phyloP scores from a whole-genome alignment of 2,888 invertebrate genomes.

The Heliconius charithonia region DNA sequence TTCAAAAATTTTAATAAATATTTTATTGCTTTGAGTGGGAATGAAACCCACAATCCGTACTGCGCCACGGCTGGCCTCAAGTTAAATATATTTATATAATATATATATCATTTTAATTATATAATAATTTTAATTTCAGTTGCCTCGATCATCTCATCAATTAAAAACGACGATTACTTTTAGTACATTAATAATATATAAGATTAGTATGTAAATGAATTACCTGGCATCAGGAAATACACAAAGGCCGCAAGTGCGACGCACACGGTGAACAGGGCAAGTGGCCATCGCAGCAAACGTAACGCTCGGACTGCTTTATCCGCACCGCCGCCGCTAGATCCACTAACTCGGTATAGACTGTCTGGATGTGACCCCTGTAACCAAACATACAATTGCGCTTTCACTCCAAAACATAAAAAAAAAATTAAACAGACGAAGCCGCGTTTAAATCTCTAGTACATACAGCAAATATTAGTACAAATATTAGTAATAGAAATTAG shows the following conservation, averaged over 20 bases:
- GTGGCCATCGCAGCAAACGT: slow-evolving; percentile 77
- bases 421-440: too few relatives aligned
- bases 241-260: slow-evolving; percentile 77
- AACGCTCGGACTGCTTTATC: slow-evolving; percentile 63
- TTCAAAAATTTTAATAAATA: too few relatives aligned
- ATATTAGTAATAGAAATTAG: too few relatives aligned
- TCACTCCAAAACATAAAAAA: too few relatives aligned
- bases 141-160: too few relatives aligned
- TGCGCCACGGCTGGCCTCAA: too few relatives aligned
- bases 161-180: background rate
- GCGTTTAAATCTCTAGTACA: too few relatives aligned
- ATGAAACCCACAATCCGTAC: too few relatives aligned
- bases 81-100: background rate
- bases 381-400: slow-evolving; percentile 44
- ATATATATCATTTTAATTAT: too few relatives aligned
- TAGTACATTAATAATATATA: background rate
- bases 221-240: slow-evolving; percentile 81
- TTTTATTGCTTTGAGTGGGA: too few relatives aligned
- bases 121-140: background rate
- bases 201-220: slow-evolving; percentile 41
- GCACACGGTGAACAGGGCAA: slow-evolving; percentile 74
- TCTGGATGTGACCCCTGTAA: slow-evolving; percentile 81
- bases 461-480: too few relatives aligned
- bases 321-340: slow-evolving; percentile 56
- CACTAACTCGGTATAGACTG: slow-evolving; percentile 76